Base-by-base conservation (phyloP, 2,113 vertebrate genomes). In the Marcusenius ussheri region DNA sequence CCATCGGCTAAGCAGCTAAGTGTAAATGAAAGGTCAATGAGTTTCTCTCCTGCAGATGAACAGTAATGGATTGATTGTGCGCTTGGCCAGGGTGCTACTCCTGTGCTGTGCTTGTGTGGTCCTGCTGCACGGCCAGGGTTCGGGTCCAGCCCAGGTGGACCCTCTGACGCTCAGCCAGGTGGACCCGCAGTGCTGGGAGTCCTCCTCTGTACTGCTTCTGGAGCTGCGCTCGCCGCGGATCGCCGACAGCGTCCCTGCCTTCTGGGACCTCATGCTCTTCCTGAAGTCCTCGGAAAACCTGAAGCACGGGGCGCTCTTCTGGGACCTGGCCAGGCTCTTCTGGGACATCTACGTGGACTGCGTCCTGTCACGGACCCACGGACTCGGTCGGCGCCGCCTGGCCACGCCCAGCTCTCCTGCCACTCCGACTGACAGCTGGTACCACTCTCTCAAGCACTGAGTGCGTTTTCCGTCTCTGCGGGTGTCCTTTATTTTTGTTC, bases 331-430 rank as follows among this genome's bases (percentile, higher is more conserved):
- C 58, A 97, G 97, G 90, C 96, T 98, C 91, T 99, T 99, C 95
- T 99, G 97, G 98, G 97, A 98, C 93, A 97, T 98, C 42, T 99
- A 99, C 39, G 94, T 98, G 92, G 97, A 99, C 92, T 99, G 98
- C 1, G 96, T 99, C 21, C 92, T 98, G 89, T 98, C 98, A 91
- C 95, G 96, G 94, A 98, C 96, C 89, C 98, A 99, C 3, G 98
- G 98, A 42, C 94, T 99, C 91, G 98, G 98, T 66, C 97, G 97
- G 93, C 96, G 97, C 86, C 96, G 96, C 31, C 42, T 96, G 90
- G 77, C 90, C 74, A 90, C 88, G 87, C 93, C 93, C 84, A 89
- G 93, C 11, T 91, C 93, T 56, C 95, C 95, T 89, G 90, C 92
- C 1, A 88, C 95, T 47, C 90, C 94, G 85, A 91, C 91, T 83